Conservation (phyloP, 2,888 invertebrate genomes). For the Subacronicta megacephala region DNA sequence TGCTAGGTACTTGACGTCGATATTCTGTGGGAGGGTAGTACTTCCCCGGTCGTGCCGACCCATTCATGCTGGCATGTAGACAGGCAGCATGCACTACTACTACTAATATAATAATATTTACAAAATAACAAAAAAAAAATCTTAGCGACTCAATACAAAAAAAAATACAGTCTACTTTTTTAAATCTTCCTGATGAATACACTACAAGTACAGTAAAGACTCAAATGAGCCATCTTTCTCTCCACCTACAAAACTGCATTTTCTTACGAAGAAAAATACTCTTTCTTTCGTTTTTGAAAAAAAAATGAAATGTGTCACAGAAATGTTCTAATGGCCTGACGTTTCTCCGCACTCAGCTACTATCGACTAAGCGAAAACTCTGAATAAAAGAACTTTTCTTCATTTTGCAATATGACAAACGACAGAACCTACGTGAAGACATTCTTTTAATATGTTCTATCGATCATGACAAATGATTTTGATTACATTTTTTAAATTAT, state of each 20-base stretch:
- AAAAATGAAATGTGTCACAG: conserved; percentile 45
- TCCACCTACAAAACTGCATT: conserved; percentile 40
- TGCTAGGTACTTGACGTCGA: no score
- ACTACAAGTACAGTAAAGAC: not conserved
- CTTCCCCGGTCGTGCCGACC: no score
- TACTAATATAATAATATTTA: no score
- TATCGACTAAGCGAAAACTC: conserved; percentile 46
- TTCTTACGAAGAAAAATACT: conserved; percentile 19
- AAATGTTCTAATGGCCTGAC: conserved; percentile 50
- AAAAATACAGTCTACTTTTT: no score
- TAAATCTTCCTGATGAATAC: conserved; percentile 1
- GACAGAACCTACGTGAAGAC: conserved; percentile 5
- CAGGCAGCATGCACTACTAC: no score
- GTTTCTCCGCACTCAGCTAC: conserved; percentile 49
- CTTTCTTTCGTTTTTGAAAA: conserved; percentile 26
- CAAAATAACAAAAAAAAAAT: no score
- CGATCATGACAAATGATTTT: no score
- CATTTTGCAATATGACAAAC: conserved; percentile 11
- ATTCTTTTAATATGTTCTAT: conserved; percentile 6
- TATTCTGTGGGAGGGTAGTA: no score
- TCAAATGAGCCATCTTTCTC: conserved; percentile 26
- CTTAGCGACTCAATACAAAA: no score
- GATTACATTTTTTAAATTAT: not conserved
- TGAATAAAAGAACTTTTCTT: conserved; percentile 30
- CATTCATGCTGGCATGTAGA: no score